Conservation (phyloP, 2,888 invertebrate species). For the Theretra japonica region DNA sequence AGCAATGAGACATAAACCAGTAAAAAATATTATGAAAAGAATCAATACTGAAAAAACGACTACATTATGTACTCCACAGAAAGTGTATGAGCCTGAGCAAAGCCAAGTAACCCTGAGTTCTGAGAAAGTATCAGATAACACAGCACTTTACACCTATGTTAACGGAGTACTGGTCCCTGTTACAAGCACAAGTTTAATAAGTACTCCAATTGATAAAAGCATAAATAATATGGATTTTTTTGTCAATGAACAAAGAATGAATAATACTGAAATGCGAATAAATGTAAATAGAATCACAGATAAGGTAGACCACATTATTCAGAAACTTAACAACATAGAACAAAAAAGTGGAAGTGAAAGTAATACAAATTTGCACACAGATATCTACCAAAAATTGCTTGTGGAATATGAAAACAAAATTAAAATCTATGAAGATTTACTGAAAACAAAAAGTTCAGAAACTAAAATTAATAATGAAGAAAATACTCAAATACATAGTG, state of each 20-base stretch:
- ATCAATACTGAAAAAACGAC: conserved; percentile 49
- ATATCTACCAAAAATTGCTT: conserved; percentile 66
- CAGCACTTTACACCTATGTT: conserved; percentile 43
- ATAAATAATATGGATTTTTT: conserved; percentile 59
- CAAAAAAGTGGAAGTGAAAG: conserved; percentile 41
- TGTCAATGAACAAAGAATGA: conserved; percentile 73
- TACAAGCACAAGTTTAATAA: conserved; percentile 47
- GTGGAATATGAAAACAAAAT: conserved; percentile 77
- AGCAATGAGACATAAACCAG: conserved; percentile 60
- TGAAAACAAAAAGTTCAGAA: conserved; percentile 52
- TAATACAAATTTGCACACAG: conserved; percentile 51
- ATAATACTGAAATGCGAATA: conserved; percentile 73
- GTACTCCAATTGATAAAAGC: conserved; percentile 42
- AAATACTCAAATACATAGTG: conserved; percentile 35
- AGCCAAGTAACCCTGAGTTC: conserved; percentile 42
- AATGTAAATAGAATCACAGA: conserved; percentile 71
- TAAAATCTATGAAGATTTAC: conserved; percentile 66
- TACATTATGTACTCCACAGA: conserved; percentile 44
- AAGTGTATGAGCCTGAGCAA: conserved; percentile 45
- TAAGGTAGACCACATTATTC: conserved; percentile 65
- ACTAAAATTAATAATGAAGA: conserved; percentile 25
- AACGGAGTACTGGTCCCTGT: conserved; percentile 62
- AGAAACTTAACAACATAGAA: conserved; percentile 57
- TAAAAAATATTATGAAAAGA: conserved; percentile 54
- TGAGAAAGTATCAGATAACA: conserved; percentile 43